A percentile compares a stretch with the other conserved stretches of the same genome.
Conservation (phyloP, 2,113 vertebrate genomes). For the Pygoscelis antarcticus region DNA sequence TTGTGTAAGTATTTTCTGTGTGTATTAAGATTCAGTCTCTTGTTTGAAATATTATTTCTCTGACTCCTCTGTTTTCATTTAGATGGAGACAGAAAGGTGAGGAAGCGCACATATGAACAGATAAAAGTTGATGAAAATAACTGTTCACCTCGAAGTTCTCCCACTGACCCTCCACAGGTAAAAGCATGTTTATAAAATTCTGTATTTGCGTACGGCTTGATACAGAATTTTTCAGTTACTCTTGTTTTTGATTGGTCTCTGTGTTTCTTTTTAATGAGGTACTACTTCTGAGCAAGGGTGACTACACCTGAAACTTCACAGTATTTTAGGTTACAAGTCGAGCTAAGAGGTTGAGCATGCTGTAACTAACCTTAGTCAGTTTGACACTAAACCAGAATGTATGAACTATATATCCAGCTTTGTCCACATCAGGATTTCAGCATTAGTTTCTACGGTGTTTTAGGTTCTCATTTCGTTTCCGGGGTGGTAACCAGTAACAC, state of each 20-base stretch:
- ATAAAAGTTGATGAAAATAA: slow-evolving; percentile 87
- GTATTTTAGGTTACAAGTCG: background rate
- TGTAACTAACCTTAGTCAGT: background rate
- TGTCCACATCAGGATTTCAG: background rate
- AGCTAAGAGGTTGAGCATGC: background rate
- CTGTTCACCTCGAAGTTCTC: slow-evolving; percentile 87
- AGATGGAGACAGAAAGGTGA: slow-evolving; percentile 88
- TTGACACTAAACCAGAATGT: background rate
- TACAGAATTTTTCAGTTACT: background rate
- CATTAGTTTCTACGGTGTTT: background rate
- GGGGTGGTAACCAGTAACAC: background rate
- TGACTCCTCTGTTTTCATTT: slow-evolving; percentile 31
- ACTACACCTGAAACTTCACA: background rate
- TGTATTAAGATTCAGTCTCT: background rate
- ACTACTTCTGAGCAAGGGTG: background rate
- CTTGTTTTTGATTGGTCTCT: background rate
- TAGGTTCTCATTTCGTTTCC: background rate
- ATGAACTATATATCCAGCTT: background rate
- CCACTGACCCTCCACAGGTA: slow-evolving; percentile 93
- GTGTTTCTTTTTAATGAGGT: background rate
- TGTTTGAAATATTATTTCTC: background rate
- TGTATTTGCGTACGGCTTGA: background rate
- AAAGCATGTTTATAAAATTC: background rate
- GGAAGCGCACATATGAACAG: slow-evolving; percentile 91
- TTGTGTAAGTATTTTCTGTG: slow-evolving; percentile 83